Conservation (phyloP, 2,113 vertebrate species). For the Leptodactylus fuscus region DNA sequence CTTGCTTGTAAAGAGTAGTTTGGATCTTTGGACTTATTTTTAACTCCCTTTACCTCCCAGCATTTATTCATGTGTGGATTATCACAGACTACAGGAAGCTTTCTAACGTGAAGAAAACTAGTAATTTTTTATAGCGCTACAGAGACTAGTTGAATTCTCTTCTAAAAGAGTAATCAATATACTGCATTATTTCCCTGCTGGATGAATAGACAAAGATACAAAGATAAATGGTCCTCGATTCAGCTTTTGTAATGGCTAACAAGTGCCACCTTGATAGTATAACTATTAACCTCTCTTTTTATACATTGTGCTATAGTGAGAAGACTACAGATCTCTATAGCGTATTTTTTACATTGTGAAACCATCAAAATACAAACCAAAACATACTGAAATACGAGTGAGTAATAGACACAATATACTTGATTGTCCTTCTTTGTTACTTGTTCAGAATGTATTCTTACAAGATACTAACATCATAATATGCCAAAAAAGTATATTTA, state of each 20-base stretch:
- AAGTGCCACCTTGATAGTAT: conserved; percentile 8
- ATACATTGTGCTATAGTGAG: not conserved
- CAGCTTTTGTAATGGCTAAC: conserved; percentile 4
- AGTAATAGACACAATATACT: too few species aligned
- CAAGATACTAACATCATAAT: not conserved
- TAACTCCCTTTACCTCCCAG: not conserved
- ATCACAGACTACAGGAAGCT: conserved; percentile 7
- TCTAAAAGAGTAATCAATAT: conserved; percentile 52
- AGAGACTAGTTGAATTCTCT: conserved; percentile 39
- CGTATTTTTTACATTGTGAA: not conserved
- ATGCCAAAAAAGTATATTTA: not conserved
- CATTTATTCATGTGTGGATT: conserved; percentile 21
- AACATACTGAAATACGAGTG: too few species aligned
- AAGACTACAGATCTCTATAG: not conserved
- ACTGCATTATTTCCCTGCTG: conserved; percentile 29
- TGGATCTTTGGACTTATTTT: not conserved
- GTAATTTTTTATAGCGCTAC: not conserved
- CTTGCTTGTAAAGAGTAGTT: not conserved
- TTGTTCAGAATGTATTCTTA: not conserved
- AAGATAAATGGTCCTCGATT: conserved; percentile 3
- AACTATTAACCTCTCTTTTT: conserved; percentile 26
- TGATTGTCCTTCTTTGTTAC: too few species aligned
- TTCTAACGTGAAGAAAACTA: not conserved
- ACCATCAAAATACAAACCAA: too few species aligned
- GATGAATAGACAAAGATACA: conserved; percentile 14